phyloP scores from a whole-genome alignment of 2,888 invertebrate species.

The Conomelus anceps region DNA sequence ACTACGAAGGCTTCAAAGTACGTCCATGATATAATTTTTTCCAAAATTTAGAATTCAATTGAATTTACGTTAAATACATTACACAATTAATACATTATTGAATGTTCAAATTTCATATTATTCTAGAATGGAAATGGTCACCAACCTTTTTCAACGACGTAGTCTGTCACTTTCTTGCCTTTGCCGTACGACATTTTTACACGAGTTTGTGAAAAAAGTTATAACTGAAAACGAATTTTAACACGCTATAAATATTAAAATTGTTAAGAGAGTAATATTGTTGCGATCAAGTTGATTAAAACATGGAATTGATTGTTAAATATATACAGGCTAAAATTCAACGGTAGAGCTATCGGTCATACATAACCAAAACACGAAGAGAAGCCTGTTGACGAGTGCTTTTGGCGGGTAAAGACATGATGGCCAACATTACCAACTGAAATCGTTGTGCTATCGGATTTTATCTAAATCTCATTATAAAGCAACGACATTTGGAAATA shows the following conservation, averaged over 20 bases:
- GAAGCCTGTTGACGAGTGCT: too few species aligned
- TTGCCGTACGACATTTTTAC: conserved; percentile 3
- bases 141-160: conserved; percentile 22
- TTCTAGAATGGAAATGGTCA: not conserved
- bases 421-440: not conserved
- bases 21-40: too few species aligned
- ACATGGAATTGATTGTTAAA: not conserved
- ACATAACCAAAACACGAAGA: not conserved
- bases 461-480: too few species aligned
- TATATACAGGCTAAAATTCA: too few species aligned
- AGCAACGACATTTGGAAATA: too few species aligned
- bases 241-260: not conserved
- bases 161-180: conserved; percentile 20
- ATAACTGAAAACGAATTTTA: not conserved
- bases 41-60: too few species aligned
- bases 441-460: not conserved
- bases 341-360: too few species aligned
- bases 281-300: not conserved
- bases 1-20: too few species aligned
- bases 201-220: not conserved
- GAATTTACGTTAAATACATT: too few species aligned
- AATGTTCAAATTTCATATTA: too few species aligned
- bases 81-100: too few species aligned
- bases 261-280: not conserved
- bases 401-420: not conserved